A percentile compares a stretch with the other conserved stretches of the same genome.
Evolutionary conservation across 2,113 vertebrate genomes (phyloP).

Genomic region (Scomber japonicus): DNA sequence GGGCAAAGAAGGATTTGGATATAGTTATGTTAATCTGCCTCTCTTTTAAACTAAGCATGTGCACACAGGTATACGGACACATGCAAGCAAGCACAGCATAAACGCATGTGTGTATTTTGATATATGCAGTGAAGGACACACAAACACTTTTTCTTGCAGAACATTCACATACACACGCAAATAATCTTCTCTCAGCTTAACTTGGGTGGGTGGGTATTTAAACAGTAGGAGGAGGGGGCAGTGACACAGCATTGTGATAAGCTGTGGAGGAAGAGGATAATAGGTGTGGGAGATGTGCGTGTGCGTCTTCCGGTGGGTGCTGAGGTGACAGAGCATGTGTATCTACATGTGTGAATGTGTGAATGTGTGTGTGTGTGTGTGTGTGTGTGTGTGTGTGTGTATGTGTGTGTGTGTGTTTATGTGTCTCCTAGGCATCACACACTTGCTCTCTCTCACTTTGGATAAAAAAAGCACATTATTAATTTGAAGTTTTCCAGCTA

Average conservation of each 20-base stretch:
- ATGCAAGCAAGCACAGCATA: background rate
- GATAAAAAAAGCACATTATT: slow-evolving; percentile 9
- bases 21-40: slow-evolving; percentile 74
- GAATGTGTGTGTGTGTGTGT: background rate
- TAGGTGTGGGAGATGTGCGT: slow-evolving; percentile 32
- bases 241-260: slow-evolving; percentile 55
- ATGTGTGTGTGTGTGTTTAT: background rate
- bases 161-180: slow-evolving; percentile 18
- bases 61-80: background rate
- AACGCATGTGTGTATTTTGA: background rate
- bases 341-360: background rate
- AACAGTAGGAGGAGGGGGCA: slow-evolving; percentile 44
- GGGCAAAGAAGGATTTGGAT: slow-evolving; percentile 62
- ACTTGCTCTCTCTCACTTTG: background rate
- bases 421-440: background rate
- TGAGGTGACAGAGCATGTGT: slow-evolving; percentile 12
- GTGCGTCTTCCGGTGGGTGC: slow-evolving; percentile 17
- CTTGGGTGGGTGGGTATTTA: slow-evolving; percentile 48
- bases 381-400: background rate
- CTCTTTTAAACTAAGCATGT: slow-evolving; percentile 28
- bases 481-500: slow-evolving; percentile 33
- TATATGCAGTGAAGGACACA: background rate
- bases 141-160: background rate
- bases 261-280: slow-evolving; percentile 53
- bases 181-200: slow-evolving; percentile 43